Base-by-base conservation (phyloP, 2,797 vertebrate species). In the Pagetopsis macropterus region DNA sequence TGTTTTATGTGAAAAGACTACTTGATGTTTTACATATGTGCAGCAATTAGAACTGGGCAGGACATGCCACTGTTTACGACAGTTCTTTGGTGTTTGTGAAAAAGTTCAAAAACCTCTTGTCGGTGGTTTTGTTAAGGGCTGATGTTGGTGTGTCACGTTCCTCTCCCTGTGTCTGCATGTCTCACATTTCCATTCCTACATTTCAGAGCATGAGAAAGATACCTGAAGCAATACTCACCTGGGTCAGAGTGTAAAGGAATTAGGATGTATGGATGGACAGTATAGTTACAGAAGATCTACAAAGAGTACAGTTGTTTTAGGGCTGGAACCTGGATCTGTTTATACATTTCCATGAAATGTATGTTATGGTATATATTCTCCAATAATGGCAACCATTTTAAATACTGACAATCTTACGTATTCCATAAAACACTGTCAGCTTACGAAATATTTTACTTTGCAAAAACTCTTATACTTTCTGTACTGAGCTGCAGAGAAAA, bases 51-150 rank as follows among this genome's bases (percentile, higher is more conserved):
- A 59, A 54, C 49, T 13, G 23, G 5, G 60, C 13, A 60, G 8
- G 48, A 31, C 52, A 40, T 41, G 60, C 55, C 71, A 21, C 14
- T 44, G 44, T 49, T 15, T 82, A 17, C 4, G 27, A 65, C 52
- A 37, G 44, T 65, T 87, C 78, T 82, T 84, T 87, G 74, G 69
- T 80, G 67, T 55, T 10, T 68, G 44, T 81, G 51, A 65, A 63
- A 5, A 49, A 40, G 4, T 59, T 64, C 10, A 58, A 55, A 46
- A 75, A 68, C 21, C 14, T 60, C 10, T 57, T 69, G 5, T 51
- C 9, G 70, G 13, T 3, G 19, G 57, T 59, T n/a, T 9, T 46
- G 31, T 15, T 19, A 46, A 23, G 17, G 17, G 19, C 33, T 37
- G 37, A 31, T 65, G 50, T 44, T 49, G 33, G 33, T 61, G 56